Percentiles rank a stretch among this genome's conserved stretches.
Conservation (phyloP, 1,140 invertebrate species). For the Calephelis nemesis region DNA sequence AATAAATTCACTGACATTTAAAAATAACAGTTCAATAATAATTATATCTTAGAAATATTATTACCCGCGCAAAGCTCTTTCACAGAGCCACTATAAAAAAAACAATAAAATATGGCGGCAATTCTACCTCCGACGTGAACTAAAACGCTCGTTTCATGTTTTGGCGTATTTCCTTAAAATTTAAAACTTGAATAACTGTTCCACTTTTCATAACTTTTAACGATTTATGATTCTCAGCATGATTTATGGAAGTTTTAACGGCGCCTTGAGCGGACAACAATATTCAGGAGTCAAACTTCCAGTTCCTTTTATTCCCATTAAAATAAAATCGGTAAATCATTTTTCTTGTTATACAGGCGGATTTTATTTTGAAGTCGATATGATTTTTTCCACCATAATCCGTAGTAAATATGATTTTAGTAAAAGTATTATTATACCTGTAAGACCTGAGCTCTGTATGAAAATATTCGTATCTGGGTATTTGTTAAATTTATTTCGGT, state of each 20-base stretch:
- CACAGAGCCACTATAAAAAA: too few species aligned
- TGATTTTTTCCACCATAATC: too few species aligned
- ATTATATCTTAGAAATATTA: too few species aligned
- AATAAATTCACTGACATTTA: too few species aligned
- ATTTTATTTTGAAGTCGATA: neutral
- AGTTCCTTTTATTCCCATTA: conserved; percentile 7
- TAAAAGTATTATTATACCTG: too few species aligned
- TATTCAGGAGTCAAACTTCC: conserved; percentile 17
- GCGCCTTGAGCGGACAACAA: conserved; percentile 17
- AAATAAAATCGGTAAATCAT: neutral
- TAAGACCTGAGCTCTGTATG: too few species aligned
- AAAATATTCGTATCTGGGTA: too few species aligned
- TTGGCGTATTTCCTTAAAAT: conserved; percentile 12
- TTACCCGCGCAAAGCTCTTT: too few species aligned
- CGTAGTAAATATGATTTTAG: too few species aligned
- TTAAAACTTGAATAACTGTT: conserved; percentile 22
- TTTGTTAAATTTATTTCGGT: too few species aligned
- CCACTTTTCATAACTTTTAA: conserved; percentile 25
- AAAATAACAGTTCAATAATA: too few species aligned
- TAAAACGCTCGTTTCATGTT: neutral
- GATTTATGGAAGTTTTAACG: conserved; percentile 22
- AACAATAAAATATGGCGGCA: too few species aligned
- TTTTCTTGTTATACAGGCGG: neutral
- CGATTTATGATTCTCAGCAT: conserved; percentile 20
- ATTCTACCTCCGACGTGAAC: neutral